Base-by-base conservation (phyloP, 2,888 invertebrate species). In the Abrostola tripartita region DNA sequence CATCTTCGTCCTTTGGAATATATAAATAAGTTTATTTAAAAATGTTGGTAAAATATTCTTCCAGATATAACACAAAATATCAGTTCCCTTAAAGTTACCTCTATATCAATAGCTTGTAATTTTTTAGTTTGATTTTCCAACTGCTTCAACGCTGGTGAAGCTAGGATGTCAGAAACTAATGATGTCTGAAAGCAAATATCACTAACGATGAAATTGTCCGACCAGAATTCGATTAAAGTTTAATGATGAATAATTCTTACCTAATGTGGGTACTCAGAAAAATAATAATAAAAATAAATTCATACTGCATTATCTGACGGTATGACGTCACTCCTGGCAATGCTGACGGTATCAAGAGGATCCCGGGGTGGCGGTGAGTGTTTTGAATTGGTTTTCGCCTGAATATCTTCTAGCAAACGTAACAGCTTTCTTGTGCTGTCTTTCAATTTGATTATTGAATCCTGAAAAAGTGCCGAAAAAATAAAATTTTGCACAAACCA, bases 351-450 rank as follows among this genome's bases (percentile, higher is more conserved):
- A 5, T 71, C 78, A 36, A 24, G 1, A 24, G 24, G 24, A 1
- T 24, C 24, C 24, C 1, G 24, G 24, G 65, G 65, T n/a, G 44
- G 42, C 38, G 70, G 59, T 6, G 61, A 12, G 36, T 71, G 69
- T 61, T 77, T 86, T 14, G 83, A 65, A 65, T 77, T 79, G 11
- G 87, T 88, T 79, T 90, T 92, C 0, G 78, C 71, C 63, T 92
- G 88, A 73, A 93, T 87, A 58, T 90, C 87, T 66, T 93, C 91
- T 37, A 93, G 68, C 52, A 93, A 71, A 67, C 73, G 68, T 42
- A 93, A 70, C 6, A 93, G 74, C 69, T 89, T 89, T 71, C 82
- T 90, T 1, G 93, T 93, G 67, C 93, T 92, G 24, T 90, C 86
- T 72, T 91, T 91, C 37, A 93, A 75, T 65, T 84, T 85, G 6